phyloP scores from a whole-genome alignment of 2,113 vertebrate genomes.

The Picathartes gymnocephalus region DNA sequence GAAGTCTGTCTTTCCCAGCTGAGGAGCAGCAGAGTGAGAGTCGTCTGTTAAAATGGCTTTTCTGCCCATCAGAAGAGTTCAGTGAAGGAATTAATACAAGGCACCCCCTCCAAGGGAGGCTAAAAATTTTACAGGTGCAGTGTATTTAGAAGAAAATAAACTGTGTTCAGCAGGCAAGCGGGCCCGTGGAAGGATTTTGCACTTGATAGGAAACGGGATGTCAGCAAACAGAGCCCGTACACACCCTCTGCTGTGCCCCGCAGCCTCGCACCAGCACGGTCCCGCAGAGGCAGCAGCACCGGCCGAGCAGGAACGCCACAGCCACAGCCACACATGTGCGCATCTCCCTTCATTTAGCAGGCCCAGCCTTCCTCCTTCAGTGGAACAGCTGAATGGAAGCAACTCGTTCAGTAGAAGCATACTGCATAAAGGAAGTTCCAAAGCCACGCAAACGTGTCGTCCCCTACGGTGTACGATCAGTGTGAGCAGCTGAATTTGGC shows the following conservation, averaged over 20 bases:
- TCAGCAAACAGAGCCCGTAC: not conserved
- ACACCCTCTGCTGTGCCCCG: not conserved
- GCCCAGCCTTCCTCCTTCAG: not conserved
- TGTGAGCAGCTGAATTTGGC: not conserved
- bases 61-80: not conserved
- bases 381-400: not conserved
- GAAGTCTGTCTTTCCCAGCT: not conserved
- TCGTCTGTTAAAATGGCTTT: not conserved
- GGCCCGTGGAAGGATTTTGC: not conserved
- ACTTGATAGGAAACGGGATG: not conserved
- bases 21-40: not conserved
- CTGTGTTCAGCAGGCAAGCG: not conserved
- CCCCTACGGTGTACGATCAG: not conserved
- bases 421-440: not conserved
- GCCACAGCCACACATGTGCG: accelerated
- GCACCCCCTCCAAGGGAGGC: not conserved
- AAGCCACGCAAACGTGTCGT: accelerated
- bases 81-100: not conserved
- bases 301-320: not conserved
- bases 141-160: not conserved
- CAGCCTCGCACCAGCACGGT: accelerated
- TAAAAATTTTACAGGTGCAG: not conserved
- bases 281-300: not conserved
- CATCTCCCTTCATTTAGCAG: not conserved
- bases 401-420: not conserved